These are phyloP conservation scores for Choreutis nemorana DNA, from an alignment of 2,888 invertebrate species.

Conservation along the genomic window DNA sequence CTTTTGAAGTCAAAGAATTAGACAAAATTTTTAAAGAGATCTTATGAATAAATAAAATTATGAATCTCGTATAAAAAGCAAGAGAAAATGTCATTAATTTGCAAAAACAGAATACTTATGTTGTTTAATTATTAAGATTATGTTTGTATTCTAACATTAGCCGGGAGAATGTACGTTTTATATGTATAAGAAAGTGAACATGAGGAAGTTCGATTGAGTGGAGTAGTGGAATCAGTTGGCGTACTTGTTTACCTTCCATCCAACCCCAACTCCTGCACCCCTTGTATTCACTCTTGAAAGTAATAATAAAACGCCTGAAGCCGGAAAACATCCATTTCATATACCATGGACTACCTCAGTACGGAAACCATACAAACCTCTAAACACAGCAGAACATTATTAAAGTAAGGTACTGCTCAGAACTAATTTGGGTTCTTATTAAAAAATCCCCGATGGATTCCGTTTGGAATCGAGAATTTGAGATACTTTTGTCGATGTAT, in stretches of 20 bases:
- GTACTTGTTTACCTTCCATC: conserved; percentile 54
- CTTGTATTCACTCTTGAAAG: conserved; percentile 44
- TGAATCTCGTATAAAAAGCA: no score
- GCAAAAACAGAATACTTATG: no score
- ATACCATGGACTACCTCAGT: conserved; percentile 44
- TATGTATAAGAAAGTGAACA: conserved; percentile 14
- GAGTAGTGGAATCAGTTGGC: conserved; percentile 45
- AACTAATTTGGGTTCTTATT: conserved; percentile 30
- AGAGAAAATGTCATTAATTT: no score
- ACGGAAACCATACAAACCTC: conserved; percentile 49
- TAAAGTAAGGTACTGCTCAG: conserved; percentile 52
- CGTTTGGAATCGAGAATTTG: neutral
- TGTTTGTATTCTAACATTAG: no score
- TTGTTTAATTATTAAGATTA: no score
- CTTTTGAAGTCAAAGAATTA: no score
- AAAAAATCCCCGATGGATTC: neutral
- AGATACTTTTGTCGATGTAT: no score
- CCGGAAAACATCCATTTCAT: conserved; percentile 63
- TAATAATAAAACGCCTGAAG: conserved; percentile 65
- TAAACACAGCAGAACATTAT: conserved; percentile 52
- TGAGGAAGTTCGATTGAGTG: conserved; percentile 39
- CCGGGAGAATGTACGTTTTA: no score
- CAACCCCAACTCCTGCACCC: conserved; percentile 40
- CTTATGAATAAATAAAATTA: no score
- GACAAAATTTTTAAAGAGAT: no score